A percentile compares a stretch with the other conserved stretches of the same genome.
phyloP scores from a whole-genome alignment of 1,140 invertebrate species.

The Drosophila triauraria region DNA sequence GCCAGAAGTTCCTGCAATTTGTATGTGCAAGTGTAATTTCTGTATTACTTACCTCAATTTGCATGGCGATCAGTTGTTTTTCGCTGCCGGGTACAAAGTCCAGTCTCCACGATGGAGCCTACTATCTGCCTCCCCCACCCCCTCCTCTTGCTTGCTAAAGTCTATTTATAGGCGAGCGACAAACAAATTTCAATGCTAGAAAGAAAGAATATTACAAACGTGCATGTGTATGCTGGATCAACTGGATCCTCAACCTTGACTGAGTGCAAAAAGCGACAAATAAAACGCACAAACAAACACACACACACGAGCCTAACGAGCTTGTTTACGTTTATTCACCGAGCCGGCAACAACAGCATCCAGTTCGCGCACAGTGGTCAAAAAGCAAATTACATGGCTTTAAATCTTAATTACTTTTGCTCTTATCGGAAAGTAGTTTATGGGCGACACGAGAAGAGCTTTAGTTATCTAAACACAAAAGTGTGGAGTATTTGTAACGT shows the following conservation, averaged over 20 bases:
- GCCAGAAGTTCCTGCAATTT: background rate
- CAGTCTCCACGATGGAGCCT: slow-evolving; percentile 20
- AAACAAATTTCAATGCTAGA: slow-evolving; percentile 37
- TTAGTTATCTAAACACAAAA: background rate
- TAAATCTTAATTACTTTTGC: background rate
- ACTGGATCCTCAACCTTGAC: slow-evolving; percentile 64
- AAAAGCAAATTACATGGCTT: background rate
- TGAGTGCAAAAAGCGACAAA: slow-evolving; percentile 33
- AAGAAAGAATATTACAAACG: slow-evolving; percentile 2
- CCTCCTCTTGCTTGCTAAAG: background rate
- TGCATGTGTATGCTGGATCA: slow-evolving; percentile 27
- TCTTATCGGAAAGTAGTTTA: slow-evolving; percentile 20
- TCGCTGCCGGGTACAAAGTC: slow-evolving; percentile 46
- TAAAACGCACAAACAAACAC: slow-evolving; percentile 22
- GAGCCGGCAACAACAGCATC: slow-evolving; percentile 51
- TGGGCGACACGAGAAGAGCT: background rate
- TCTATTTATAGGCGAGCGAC: slow-evolving; percentile 37
- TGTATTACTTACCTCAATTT: slow-evolving; percentile 17
- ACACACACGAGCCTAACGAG: slow-evolving; percentile 55
- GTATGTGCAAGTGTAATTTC: slow-evolving; percentile 8
- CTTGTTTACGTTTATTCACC: slow-evolving; percentile 69
- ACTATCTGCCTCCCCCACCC: slow-evolving; percentile 6
- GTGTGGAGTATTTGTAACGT: slow-evolving; percentile 7
- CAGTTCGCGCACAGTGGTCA: slow-evolving; percentile 36
- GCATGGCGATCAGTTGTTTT: slow-evolving; percentile 25